These are phyloP conservation scores for Pseudomyrmex sp. DNA, from an alignment of 1,140 invertebrate species.

Conservation along the genomic window DNA sequence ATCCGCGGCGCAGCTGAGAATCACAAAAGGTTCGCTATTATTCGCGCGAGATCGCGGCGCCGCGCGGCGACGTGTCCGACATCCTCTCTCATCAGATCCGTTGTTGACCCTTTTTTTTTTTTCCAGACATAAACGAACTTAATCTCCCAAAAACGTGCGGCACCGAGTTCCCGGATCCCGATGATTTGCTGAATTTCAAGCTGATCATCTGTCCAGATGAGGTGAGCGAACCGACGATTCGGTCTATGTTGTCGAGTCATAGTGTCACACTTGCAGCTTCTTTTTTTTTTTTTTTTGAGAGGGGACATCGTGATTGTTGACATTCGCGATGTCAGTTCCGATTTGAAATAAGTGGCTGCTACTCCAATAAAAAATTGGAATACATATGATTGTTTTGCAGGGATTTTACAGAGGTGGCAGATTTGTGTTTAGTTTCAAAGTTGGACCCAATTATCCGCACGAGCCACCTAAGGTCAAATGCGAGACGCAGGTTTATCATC, in stretches of 20 bases:
- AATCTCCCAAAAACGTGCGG: slow-evolving; percentile 98
- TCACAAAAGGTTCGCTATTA: slow-evolving; percentile 95
- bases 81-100: neutral
- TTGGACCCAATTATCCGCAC: slow-evolving; percentile 98
- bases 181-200: slow-evolving; percentile 98
- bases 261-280: neutral
- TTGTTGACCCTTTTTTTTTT: neutral
- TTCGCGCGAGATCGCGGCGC: neutral
- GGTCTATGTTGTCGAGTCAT: neutral
- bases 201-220: slow-evolving; percentile 98
- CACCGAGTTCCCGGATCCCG: slow-evolving; percentile 98
- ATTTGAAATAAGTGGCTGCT: no score
- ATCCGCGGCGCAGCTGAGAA: slow-evolving; percentile 97
- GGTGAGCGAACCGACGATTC: slow-evolving; percentile 82
- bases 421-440: slow-evolving; percentile 99
- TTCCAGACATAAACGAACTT: slow-evolving; percentile 98
- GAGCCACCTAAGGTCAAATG: slow-evolving; percentile 98
- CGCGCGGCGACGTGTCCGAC: neutral
- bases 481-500: slow-evolving; percentile 97
- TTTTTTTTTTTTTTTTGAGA: no score
- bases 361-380: neutral
- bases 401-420: slow-evolving; percentile 97
- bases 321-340: no score
- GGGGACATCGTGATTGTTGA: no score
- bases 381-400: slow-evolving; percentile 83